A percentile compares a stretch with the other conserved stretches of the same genome.
Evolutionary conservation across 1,140 invertebrate species (phyloP).

Genomic region (Brachionus calyciflorus): DNA sequence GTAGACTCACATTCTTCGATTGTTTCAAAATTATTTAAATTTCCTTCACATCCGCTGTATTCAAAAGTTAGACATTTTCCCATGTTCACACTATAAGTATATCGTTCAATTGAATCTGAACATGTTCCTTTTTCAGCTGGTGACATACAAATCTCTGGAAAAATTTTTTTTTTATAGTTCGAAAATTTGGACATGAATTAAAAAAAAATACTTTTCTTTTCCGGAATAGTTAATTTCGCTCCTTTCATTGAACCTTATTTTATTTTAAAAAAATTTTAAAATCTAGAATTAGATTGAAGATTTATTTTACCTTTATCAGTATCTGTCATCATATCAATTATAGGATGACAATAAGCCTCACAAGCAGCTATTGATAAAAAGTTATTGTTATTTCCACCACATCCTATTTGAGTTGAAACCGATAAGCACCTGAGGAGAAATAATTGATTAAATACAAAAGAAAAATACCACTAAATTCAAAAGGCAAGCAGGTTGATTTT

Average conservation of each 20-base stretch:
- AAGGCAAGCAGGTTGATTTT: slow-evolving; percentile 29
- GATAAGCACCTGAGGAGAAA: too few relatives aligned
- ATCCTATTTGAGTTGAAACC: not conserved
- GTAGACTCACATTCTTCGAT: slow-evolving; percentile 76
- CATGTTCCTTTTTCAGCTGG: slow-evolving; percentile 74
- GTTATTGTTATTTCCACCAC: slow-evolving; percentile 34
- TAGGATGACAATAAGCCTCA: not conserved
- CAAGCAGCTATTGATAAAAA: slow-evolving; percentile 7
- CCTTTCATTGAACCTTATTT: not conserved
- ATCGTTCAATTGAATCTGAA: slow-evolving; percentile 74
- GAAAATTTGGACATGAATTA: not conserved
- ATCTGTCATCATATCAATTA: not conserved
- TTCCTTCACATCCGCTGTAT: slow-evolving; percentile 83
- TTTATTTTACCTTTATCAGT: not conserved
- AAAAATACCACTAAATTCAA: slow-evolving; percentile 33
- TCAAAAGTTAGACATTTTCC: slow-evolving; percentile 75
- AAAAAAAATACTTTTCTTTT: slow-evolving; percentile 31
- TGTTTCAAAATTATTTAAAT: slow-evolving; percentile 82
- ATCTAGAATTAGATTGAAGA: too few relatives aligned
- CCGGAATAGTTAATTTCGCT: not conserved
- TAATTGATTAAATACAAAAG: too few relatives aligned
- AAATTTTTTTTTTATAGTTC: not conserved
- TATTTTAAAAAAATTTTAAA: not conserved
- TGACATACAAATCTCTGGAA: slow-evolving; percentile 41
- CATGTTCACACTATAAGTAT: slow-evolving; percentile 73